Evolutionary conservation across 1,140 invertebrate genomes (phyloP), one percentile per base, ranked within the genome.

Genomic region (Acyrthosiphon pisum): DNA sequence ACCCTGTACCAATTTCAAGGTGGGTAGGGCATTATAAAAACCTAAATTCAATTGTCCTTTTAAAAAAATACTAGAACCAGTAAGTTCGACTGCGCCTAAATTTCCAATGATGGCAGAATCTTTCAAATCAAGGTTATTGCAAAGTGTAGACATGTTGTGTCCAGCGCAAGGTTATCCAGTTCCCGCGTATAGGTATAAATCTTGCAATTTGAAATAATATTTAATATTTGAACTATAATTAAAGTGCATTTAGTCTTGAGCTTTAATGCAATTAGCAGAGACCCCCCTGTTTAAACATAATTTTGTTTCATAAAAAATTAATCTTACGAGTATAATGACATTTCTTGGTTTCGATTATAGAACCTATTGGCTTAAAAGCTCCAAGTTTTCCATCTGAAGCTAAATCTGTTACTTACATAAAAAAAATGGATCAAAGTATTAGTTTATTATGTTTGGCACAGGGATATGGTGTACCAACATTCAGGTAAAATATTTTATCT

Each of bases 1-100:
- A 96, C 95, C 97, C 97, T 93, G 96, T 96, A 94, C 97, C 97
- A 94, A 95, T 95, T 90, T 97, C 96, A 96, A 97, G 97, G 97
- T 97, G 96, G 94, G 94, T 94, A 94, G 50, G 35, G 20, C 26
- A 26, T 84, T 56, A 26, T 86, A n/a, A 93, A 8, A 8, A 68
- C 8, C 84, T 56, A 53, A 93, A 41, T 26, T 86, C 56, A 22
- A 44, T 84, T 41, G 20, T 37, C n/a, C 22, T 41, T 84, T 60
- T 41, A 84, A 92, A 83, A 92, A 84, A 84, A 53, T 7, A 86
- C 0, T 86, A 97, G 96, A 97, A 95, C 96, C 96, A 46, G 95
- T 96, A 94, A 96, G 96, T 94, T 96, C 96, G 94, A 96, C 96
- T 93, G 96, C 96, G 94, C 96, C 96, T 94, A 97, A 94, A 89